Evolutionary conservation across 2,113 vertebrate genomes (phyloP).

Genomic region (Aptenodytes patagonicus): DNA sequence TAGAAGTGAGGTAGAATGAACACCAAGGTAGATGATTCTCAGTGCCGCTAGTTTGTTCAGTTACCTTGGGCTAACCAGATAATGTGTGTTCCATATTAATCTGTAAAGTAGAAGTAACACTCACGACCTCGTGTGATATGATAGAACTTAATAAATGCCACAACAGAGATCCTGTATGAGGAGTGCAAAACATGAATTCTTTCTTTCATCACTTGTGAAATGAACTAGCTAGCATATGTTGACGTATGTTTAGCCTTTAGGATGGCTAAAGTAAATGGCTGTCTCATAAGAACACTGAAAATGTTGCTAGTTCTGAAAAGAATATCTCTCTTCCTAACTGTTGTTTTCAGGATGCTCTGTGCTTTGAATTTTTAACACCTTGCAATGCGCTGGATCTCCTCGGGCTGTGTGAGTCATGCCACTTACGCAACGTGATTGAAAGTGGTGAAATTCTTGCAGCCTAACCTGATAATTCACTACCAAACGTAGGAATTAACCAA

Average conservation of each 20-base stretch:
- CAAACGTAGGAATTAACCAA: neutral
- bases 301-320: neutral
- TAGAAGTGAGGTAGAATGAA: neutral
- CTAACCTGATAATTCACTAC: neutral
- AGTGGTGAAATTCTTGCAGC: neutral
- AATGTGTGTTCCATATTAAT: neutral
- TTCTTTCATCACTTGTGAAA: neutral
- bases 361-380: conserved; percentile 1
- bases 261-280: neutral
- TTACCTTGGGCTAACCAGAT: neutral
- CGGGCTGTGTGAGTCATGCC: neutral
- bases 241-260: neutral
- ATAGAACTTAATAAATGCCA: neutral
- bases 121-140: neutral
- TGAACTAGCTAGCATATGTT: neutral
- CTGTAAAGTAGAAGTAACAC: neutral
- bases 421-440: neutral
- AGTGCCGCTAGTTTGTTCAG: neutral
- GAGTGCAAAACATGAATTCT: neutral
- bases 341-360: neutral
- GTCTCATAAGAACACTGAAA: neutral
- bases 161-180: neutral
- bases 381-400: neutral
- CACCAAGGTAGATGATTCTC: neutral
- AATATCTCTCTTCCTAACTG: neutral